phyloP scores from a whole-genome alignment of 2,797 vertebrate species.

The Coracias cyanogaster region DNA sequence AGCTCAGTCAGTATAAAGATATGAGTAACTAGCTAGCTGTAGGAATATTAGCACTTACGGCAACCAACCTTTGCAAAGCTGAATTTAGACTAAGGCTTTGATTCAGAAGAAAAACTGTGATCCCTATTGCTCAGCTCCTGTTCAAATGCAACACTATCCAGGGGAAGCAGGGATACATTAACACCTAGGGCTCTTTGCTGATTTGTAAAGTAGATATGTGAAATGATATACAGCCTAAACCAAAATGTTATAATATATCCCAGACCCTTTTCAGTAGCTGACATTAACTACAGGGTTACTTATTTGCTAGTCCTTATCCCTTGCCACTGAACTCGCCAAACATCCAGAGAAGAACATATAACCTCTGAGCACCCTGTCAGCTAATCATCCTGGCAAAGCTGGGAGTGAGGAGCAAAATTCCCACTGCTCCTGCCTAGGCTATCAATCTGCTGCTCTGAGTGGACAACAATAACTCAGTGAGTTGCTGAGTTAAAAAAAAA shows the following conservation, averaged over 20 bases:
- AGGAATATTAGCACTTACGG: neutral
- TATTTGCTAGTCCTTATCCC: neutral
- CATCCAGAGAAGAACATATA: accelerated
- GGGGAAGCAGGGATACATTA: accelerated
- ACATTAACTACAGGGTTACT: neutral
- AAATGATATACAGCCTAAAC: neutral
- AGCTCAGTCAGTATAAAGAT: neutral
- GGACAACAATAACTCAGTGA: neutral
- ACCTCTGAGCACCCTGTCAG: neutral
- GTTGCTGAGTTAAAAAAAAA: neutral
- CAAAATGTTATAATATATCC: no score
- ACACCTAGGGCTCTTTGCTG: neutral
- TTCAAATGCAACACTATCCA: neutral
- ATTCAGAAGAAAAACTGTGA: neutral
- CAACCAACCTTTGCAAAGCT: neutral
- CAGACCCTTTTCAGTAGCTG: neutral
- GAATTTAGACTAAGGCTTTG: neutral
- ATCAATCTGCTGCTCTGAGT: neutral
- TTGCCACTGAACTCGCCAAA: neutral
- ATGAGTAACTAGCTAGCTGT: neutral
- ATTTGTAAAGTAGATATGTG: neutral
- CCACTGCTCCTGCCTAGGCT: neutral
- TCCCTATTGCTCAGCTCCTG: neutral
- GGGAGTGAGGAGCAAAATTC: neutral
- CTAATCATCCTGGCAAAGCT: neutral